phyloP scores from a whole-genome alignment of 1,140 invertebrate genomes.

The Pseudomyrmex concolor region DNA sequence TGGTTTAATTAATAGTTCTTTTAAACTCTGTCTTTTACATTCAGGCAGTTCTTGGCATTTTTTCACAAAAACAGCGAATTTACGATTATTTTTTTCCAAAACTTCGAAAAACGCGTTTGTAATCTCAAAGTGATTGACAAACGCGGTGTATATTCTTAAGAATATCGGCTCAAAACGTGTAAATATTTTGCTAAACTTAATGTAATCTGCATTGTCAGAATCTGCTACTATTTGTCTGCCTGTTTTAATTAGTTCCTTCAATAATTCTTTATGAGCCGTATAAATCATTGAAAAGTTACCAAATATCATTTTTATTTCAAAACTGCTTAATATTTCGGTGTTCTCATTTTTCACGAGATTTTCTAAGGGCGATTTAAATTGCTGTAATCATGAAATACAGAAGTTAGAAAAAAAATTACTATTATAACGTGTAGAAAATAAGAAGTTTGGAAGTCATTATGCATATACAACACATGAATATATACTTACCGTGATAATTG shows the following conservation, averaged over 20 bases:
- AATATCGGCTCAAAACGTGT: slow-evolving; percentile 92
- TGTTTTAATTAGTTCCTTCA: slow-evolving; percentile 91
- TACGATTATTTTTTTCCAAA: slow-evolving; percentile 94
- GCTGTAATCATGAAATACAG: slow-evolving; percentile 85
- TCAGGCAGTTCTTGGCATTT: slow-evolving; percentile 96
- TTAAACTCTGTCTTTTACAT: slow-evolving; percentile 96
- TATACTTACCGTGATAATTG: slow-evolving; percentile 91
- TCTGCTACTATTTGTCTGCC: too few species aligned
- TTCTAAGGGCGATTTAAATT: slow-evolving; percentile 97
- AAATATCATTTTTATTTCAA: slow-evolving; percentile 98
- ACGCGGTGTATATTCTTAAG: slow-evolving; percentile 97
- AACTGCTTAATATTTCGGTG: slow-evolving; percentile 91
- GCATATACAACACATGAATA: too few species aligned
- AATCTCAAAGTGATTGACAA: slow-evolving; percentile 98
- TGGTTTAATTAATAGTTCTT: slow-evolving; percentile 97
- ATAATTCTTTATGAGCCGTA: slow-evolving; percentile 95
- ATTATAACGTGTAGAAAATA: too few species aligned
- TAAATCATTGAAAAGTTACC: slow-evolving; percentile 97
- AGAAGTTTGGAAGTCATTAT: too few species aligned
- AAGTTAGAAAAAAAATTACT: neutral
- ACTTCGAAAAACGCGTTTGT: slow-evolving; percentile 91
- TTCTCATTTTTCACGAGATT: slow-evolving; percentile 89
- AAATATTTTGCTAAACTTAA: slow-evolving; percentile 94
- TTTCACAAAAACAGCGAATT: slow-evolving; percentile 99
- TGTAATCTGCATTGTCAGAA: slow-evolving; percentile 87